Evolutionary conservation across 1,140 invertebrate genomes (phyloP), one percentile per base, ranked within the genome.

Genomic region (Anastrepha ludens): DNA sequence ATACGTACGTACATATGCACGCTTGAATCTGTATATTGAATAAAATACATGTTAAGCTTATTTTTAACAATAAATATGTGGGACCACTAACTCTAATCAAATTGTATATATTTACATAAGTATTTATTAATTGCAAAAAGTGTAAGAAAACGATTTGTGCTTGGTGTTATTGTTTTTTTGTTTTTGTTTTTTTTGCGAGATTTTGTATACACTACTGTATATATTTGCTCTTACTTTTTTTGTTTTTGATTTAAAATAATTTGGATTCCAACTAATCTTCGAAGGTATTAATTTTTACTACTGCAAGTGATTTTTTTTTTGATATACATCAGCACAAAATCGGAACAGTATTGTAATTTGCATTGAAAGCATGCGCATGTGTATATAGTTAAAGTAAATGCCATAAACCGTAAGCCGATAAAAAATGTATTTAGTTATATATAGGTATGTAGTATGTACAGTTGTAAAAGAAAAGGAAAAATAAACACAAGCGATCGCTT

Each of bases 111-210:
- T 1, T 17, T 47, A 47, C 11, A 74, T 41, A 41, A 41, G 13
- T 41, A 6, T 11, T 67, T 67, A 29, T 74, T 55, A 55, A 55
- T 55, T 55, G 50, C 50, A 55, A 55, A 55, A 2, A 8, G 50
- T 74, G 41, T 74, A 44, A n/a, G 41, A 74, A 74, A 74, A 74
- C 67, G 41, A 74, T 74, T 74, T 74, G 67, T 74, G 67, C 67
- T 47, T 74, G 2, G 17, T 44, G 11, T 62, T 62, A 17, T 62
- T 62, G 8, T 62, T 62, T 6, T 55, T 55, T 55, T 55, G 11
- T 8, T 55, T 55, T 55, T 55, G 50, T 11, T 55, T 8, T 55
- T 55, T 55, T 55, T 11, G 11, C 50, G 11, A 55, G 50, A 55
- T 0, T 55, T 55, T 8, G 50, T 55, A 55, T 8, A 55, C 6